Base-by-base conservation (phyloP, 2,797 vertebrate species). In the Orestias chungarensis region DNA sequence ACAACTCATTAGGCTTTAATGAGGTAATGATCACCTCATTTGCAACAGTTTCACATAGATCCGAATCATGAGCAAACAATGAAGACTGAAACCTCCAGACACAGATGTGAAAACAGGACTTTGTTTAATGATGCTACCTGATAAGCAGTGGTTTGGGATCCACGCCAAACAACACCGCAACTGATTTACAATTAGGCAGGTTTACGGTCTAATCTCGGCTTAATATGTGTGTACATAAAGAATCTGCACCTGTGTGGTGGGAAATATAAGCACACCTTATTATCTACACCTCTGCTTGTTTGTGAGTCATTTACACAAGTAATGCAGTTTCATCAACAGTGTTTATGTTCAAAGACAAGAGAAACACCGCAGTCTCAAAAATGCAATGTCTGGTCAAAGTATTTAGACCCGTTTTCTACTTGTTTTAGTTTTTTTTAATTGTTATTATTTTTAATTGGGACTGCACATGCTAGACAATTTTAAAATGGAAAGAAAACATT, bases 301-400 rank as follows among this genome's bases (percentile, higher is more conserved):
- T 59, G 31, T 73, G 64, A 57, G 27, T 42, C 31, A 73, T 47
- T 57, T 59, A 38, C 14, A 57, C 31, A 46, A 54, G n/a, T 52
- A 25, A 62, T 74, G 40, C 50, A 68, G 68, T 52, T 52, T n/a
- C 68, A 54, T 31, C 14, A 6, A 40, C 25, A 15, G 46, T 33
- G 27, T 68, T 66, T 50, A 33, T 74, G 35, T 68, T 62, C 46
- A 67, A 35, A 68, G 38, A 20, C 66, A 27, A 18, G 18, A 7
- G 12, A 29, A 40, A 17, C 14, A 62, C 18, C 7, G 15, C 29
- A 44, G 43, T 15, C 17, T 40, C 23, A 2, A 12, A 18, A 3
- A 35, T 62, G 18, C 20, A 59, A 17, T 10, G 54, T 57, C 17
- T 57, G 7, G 15, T 0, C 17, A 29, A 31, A 61, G 4, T n/a